Percentiles rank a stretch among this genome's conserved stretches.
Evolutionary conservation across 2,888 invertebrate genomes (phyloP).

Genomic region (Cerastis leucographa): DNA sequence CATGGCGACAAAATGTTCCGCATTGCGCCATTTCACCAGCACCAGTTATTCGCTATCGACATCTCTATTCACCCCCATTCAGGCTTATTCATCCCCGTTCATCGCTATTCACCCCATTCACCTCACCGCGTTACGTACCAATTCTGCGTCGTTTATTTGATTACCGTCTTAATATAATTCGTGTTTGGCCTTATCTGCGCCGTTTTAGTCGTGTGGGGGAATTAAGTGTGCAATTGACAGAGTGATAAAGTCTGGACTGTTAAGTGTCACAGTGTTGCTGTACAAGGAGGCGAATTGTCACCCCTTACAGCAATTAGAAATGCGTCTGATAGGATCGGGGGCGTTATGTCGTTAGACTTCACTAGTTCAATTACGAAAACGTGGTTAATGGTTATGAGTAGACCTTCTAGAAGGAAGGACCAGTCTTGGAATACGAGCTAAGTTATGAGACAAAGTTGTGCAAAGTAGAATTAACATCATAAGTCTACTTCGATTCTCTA

Average conservation of each 20-base stretch:
- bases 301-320: neutral
- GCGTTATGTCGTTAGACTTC: neutral
- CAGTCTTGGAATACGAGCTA: neutral
- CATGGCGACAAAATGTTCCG: slow-evolving; percentile 51
- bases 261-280: slow-evolving; percentile 26
- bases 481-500: neutral
- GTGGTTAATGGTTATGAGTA: neutral
- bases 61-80: slow-evolving; percentile 53
- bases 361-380: neutral
- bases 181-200: slow-evolving; percentile 55
- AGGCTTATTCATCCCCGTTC: slow-evolving; percentile 46
- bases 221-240: slow-evolving; percentile 42
- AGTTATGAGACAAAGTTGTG: neutral
- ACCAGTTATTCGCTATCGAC: slow-evolving; percentile 49
- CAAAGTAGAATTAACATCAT: neutral
- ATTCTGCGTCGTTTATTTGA: slow-evolving; percentile 62
- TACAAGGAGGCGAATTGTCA: slow-evolving; percentile 10
- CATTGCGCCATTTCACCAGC: slow-evolving; percentile 63
- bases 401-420: neutral
- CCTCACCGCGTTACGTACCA: slow-evolving; percentile 51
- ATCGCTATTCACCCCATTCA: slow-evolving; percentile 50
- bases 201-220: slow-evolving; percentile 33
- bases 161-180: slow-evolving; percentile 61
- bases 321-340: slow-evolving; percentile 1
- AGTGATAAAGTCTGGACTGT: slow-evolving; percentile 30